Percentiles rank a stretch among this genome's conserved stretches.
phyloP scores from a whole-genome alignment of 2,113 vertebrate species.

The Hoplias malabaricus region DNA sequence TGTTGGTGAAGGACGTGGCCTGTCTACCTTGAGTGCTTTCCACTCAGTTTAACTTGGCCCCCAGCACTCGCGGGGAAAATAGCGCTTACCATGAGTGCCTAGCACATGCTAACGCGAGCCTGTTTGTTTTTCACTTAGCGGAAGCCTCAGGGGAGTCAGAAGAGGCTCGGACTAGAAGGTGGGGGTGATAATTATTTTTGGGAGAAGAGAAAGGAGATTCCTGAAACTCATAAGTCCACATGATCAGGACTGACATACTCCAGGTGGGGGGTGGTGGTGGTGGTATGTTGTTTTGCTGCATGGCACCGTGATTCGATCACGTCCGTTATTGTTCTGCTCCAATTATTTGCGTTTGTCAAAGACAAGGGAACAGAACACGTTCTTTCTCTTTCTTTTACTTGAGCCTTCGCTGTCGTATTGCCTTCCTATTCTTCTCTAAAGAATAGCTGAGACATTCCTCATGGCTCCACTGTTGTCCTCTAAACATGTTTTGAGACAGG shows the following conservation, averaged over 20 bases:
- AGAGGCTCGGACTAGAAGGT: not conserved
- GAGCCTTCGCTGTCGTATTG: slow-evolving; percentile 7
- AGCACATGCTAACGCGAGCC: not conserved
- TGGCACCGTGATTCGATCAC: slow-evolving; percentile 13
- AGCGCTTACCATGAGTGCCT: slow-evolving; percentile 1
- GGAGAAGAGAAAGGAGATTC: slow-evolving; percentile 13
- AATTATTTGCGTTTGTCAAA: not conserved
- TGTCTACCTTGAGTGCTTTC: not conserved
- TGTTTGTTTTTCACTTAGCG: slow-evolving; percentile 26
- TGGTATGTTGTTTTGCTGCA: not conserved
- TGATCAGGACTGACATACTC: slow-evolving; percentile 13
- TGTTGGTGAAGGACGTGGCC: not conserved
- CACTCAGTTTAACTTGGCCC: not conserved
- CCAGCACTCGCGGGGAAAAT: not conserved
- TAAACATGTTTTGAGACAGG: not conserved
- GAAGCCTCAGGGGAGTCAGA: not conserved
- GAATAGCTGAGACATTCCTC: slow-evolving; percentile 27
- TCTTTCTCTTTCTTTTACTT: not conserved
- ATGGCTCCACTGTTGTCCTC: slow-evolving; percentile 9
- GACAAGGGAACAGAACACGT: not conserved
- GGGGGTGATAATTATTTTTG: slow-evolving; percentile 17
- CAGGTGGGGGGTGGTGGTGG: not conserved
- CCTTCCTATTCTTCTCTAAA: slow-evolving; percentile 24
- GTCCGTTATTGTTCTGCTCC: slow-evolving; percentile 17
- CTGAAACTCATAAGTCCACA: slow-evolving; percentile 20